Percentiles rank a stretch among this genome's conserved stretches.
Conservation (phyloP, 2,113 vertebrate species). For the Clarias magur region DNA sequence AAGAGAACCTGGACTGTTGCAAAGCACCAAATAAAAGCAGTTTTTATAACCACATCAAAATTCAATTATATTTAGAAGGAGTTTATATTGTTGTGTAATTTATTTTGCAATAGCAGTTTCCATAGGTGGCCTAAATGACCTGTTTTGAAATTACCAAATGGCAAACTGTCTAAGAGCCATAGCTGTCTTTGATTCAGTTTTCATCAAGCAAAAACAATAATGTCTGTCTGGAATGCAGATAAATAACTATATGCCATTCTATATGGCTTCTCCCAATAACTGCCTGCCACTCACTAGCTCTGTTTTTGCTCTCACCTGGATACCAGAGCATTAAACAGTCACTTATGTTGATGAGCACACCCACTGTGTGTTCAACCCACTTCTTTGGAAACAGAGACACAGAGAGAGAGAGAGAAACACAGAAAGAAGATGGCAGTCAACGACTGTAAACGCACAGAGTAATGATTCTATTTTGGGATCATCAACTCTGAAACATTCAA, state of each 20-base stretch:
- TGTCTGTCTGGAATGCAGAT: constrained; percentile 14
- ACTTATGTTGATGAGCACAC: constrained; percentile 16
- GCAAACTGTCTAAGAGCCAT: constrained; percentile 1
- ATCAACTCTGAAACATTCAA: constrained; percentile 44
- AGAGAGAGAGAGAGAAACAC: not conserved
- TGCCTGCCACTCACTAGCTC: not conserved
- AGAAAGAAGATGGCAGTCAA: constrained; percentile 16
- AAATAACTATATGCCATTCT: constrained; percentile 15
- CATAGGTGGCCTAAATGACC: constrained; percentile 10
- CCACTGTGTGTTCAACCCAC: constrained; percentile 25
- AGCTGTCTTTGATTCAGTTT: constrained; percentile 14
- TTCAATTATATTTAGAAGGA: constrained; percentile 9
- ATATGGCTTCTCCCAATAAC: constrained; percentile 18
- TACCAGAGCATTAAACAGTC: constrained; percentile 29
- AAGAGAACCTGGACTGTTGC: constrained; percentile 6
- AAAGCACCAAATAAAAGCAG: constrained; percentile 1
- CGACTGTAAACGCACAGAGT: constrained; percentile 34
- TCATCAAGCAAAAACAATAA: constrained; percentile 3
- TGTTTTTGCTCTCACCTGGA: constrained; percentile 40
- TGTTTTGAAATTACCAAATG: constrained; percentile 37
- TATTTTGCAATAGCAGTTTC: constrained; percentile 34
- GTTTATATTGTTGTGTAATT: constrained; percentile 37
- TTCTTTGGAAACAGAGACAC: constrained; percentile 30
- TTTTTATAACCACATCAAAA: not conserved
- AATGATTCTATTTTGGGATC: constrained; percentile 35